Conservation (phyloP, 2,797 vertebrate genomes). For the Chelon labrosus region DNA sequence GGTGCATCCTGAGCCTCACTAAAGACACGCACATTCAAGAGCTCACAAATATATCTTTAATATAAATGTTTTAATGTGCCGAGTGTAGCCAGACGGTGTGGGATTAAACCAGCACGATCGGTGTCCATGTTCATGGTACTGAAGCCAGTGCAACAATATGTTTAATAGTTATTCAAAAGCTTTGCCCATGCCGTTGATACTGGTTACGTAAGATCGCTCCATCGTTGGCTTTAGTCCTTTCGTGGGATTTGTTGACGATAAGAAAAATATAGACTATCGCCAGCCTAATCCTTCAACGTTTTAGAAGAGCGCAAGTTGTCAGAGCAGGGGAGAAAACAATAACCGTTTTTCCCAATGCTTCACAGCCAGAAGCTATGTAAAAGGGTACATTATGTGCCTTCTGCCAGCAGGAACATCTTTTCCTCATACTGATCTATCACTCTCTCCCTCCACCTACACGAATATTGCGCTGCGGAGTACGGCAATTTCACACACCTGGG, state of each 20-base stretch:
- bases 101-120: neutral
- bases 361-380: slow-evolving; percentile 17
- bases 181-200: neutral
- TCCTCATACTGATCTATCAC: neutral
- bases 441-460: slow-evolving; percentile 14
- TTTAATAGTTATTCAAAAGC: neutral
- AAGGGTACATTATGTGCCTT: slow-evolving; percentile 41
- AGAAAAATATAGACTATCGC: neutral
- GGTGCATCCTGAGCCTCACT: no score
- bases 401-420: slow-evolving; percentile 12
- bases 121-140: neutral
- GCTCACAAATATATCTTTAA: neutral
- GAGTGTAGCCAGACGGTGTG: neutral
- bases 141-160: neutral
- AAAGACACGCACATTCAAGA: neutral
- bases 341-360: slow-evolving; percentile 7
- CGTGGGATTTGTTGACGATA: slow-evolving; percentile 2
- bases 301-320: slow-evolving; percentile 9
- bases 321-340: slow-evolving; percentile 2
- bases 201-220: neutral
- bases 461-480: slow-evolving; percentile 7
- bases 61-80: neutral
- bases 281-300: slow-evolving; percentile 5
- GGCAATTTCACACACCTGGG: slow-evolving; percentile 5
- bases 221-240: slow-evolving; percentile 6